Conservation (phyloP, 2,797 vertebrate species). For the Melanotaenia maccullochi region DNA sequence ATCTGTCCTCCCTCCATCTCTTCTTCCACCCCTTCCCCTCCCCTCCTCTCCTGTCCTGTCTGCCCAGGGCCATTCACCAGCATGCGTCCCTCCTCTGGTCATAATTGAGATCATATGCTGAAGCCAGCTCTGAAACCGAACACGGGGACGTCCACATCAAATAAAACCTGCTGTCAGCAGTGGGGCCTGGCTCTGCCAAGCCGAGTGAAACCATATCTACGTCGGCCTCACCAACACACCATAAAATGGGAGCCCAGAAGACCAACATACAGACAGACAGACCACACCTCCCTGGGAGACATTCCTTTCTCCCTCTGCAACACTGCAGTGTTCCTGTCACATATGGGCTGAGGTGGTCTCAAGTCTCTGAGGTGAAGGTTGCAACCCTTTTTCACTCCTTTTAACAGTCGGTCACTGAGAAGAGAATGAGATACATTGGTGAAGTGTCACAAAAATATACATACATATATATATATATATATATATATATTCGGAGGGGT, state of each 20-base stretch:
- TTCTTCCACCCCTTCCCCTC: constrained; percentile 21
- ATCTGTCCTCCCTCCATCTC: constrained; percentile 59
- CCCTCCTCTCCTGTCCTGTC: constrained; percentile 47
- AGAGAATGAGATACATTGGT: background rate
- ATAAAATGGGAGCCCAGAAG: constrained; percentile 72
- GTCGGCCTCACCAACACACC: constrained; percentile 74
- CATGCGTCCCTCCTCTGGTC: constrained; percentile 75
- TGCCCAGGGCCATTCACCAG: constrained; percentile 73
- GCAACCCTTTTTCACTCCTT: constrained; percentile 16
- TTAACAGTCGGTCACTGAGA: constrained; percentile 44
- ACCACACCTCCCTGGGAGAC: constrained; percentile 63
- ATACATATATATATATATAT: too few species aligned
- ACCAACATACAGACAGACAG: constrained; percentile 42
- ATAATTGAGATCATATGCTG: constrained; percentile 88
- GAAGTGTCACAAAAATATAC: background rate
- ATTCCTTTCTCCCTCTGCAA: constrained; percentile 58
- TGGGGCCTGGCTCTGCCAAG: constrained; percentile 70
- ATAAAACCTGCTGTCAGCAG: constrained; percentile 83
- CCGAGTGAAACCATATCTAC: constrained; percentile 80
- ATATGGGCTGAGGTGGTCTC: constrained; percentile 35
- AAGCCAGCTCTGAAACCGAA: constrained; percentile 81
- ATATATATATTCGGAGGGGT: background rate
- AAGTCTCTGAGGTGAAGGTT: constrained; percentile 36
- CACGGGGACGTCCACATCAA: constrained; percentile 82
- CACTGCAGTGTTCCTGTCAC: constrained; percentile 45